Conservation (phyloP, 1,140 invertebrate species). For the Branchinecta lynchi region DNA sequence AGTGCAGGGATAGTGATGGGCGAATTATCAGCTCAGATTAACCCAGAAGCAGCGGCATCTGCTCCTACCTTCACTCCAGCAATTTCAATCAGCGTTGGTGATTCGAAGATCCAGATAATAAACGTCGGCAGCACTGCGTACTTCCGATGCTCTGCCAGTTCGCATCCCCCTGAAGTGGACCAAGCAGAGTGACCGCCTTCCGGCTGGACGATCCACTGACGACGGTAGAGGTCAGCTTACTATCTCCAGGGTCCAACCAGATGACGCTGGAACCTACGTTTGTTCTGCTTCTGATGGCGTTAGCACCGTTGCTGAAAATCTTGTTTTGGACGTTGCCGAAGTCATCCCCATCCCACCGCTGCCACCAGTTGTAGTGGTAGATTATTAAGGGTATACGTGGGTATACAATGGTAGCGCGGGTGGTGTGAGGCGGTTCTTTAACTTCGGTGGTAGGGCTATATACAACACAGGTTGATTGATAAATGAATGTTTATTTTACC, state of each 20-base stretch:
- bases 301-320: slow-evolving; percentile 42
- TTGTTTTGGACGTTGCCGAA: slow-evolving; percentile 57
- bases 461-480: too few species aligned
- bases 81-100: slow-evolving; percentile 37
- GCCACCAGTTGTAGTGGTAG: too few species aligned
- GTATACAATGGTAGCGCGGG: too few species aligned
- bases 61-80: slow-evolving; percentile 37
- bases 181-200: slow-evolving; percentile 50
- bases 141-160: slow-evolving; percentile 54
- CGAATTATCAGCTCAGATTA: slow-evolving; percentile 27
- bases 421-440: too few species aligned
- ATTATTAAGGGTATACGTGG: too few species aligned
- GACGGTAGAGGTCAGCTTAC: slow-evolving; percentile 51
- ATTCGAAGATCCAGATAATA: slow-evolving; percentile 43
- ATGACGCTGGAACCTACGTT: slow-evolving; percentile 71
- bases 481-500: too few species aligned
- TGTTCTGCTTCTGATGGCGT: slow-evolving; percentile 62
- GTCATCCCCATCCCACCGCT: too few species aligned
- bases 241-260: slow-evolving; percentile 53
- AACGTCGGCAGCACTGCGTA: slow-evolving; percentile 56
- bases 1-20: slow-evolving; percentile 27
- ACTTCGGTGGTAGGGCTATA: too few species aligned
- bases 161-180: slow-evolving; percentile 50
- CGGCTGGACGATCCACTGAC: slow-evolving; percentile 46
- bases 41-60: slow-evolving; percentile 20